Base-by-base conservation (phyloP, 2,113 vertebrate genomes). In the Caracal caracal region DNA sequence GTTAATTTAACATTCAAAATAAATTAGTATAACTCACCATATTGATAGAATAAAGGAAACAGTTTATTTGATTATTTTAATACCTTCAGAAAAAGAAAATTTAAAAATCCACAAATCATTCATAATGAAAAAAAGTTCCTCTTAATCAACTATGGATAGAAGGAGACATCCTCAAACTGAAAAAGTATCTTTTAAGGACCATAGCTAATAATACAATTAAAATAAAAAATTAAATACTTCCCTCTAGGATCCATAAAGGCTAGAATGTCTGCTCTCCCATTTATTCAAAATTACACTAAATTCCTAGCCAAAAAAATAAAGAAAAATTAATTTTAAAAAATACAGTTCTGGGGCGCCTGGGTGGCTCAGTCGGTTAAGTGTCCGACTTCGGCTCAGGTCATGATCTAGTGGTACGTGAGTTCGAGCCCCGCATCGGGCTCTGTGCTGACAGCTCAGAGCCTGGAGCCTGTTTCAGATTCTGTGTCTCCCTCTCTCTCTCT, bases 391-490 rank as follows among this genome's bases (percentile, higher is more conserved):
- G 43, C 7, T 43, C 43, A 43, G 43, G 43, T 43, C 43, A 9
- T 43, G 43, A 43, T 43, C 43, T 43, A 1, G 43, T 8, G 43
- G 43, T 43, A 1, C 6, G 43, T 0, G 43, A 43, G 43, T 43
- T 43, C 8, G 0, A 43, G 43, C 43, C 43, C 43, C 7, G 7
- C 1, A 0, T 43, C 0, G 43, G 43, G 1, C 43, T 43, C 7
- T 43, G 43, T 43, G 43, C 43, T 43, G 43, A 9, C 43, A 43
- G 43, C 43, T 43, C 43, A 43, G 43, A 43, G 43, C 43, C 43
- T 43, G 43, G 43, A 43, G 43, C 43, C 43, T 43, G 43, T 43
- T 43, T 43, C 43, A 43, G 43, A 43, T 43, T 43, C 43, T 43
- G 43, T 43, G 43, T 43, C 43, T 43, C 43, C 43, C 43, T 43